phyloP scores from a whole-genome alignment of 2,888 invertebrate species.

The Ophion slaviceki region DNA sequence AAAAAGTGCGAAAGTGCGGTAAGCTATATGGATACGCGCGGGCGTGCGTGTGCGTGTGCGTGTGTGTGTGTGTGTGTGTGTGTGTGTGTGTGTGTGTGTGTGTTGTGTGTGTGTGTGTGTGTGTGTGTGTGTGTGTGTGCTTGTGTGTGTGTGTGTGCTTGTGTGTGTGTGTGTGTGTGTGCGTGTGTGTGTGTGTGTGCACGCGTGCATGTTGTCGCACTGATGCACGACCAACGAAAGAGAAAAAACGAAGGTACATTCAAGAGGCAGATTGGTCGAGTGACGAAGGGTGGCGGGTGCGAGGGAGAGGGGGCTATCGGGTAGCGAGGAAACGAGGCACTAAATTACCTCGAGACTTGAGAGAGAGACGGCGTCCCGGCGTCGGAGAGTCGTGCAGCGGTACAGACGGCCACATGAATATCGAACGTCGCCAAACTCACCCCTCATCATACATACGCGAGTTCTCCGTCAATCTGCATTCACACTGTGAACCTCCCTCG shows the following conservation, averaged over 20 bases:
- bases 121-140: too few relatives aligned
- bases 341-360: conserved; percentile 59
- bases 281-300: not conserved
- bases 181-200: not conserved
- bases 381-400: conserved; percentile 61
- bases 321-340: conserved; percentile 49
- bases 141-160: too few relatives aligned
- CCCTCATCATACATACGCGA: not conserved
- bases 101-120: too few relatives aligned
- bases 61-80: too few relatives aligned
- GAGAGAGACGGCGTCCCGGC: conserved; percentile 58
- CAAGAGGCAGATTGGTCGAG: conserved; percentile 7
- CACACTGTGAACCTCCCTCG: too few relatives aligned
- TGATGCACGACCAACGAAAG: conserved; percentile 26
- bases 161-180: not conserved
- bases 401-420: conserved; percentile 54
- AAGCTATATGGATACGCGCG: too few relatives aligned
- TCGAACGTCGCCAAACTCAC: conserved; percentile 20
- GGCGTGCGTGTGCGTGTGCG: too few relatives aligned
- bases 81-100: too few relatives aligned
- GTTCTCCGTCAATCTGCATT: not conserved
- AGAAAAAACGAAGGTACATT: not conserved
- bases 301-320: too few relatives aligned
- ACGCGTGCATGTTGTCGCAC: conserved; percentile 19
- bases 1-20: not conserved